Evolutionary conservation across 2,797 vertebrate genomes (phyloP), one percentile per base, ranked within the genome.

Genomic region (Oophaga sylvatica): DNA sequence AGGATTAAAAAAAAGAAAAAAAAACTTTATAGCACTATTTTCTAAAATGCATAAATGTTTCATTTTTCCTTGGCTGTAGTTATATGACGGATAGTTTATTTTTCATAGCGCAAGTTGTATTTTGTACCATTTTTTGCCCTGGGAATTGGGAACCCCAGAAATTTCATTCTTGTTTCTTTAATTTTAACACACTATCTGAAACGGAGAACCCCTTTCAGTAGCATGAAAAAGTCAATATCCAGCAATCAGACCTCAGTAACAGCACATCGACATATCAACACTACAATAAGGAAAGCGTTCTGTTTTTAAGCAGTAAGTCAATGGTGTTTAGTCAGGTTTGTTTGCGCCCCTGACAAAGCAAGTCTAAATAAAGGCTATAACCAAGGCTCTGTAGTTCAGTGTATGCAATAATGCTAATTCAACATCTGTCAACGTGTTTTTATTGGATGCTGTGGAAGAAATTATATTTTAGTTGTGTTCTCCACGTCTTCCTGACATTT

Each of bases 401-500:
- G 26, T 13, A 68, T 31, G 67, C 13, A 5, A 70, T 70, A 70
- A 70, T 70, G 67, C 29, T 31, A 70, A 70, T 70, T 70, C 15
- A 70, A 35, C 15, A 5, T 67, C 22, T 68, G 17, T 45, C 71
- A 75, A n/a, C 20, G 4, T 48, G 41, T 73, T 48, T 73, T 16
- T 12, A 73, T 41, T 19, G 6, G 6, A 20, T 5, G 11, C 5
- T 35, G 10, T 48, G 41, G 22, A n/a, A 75, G 1, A 75, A 48
- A 75, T 75, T 22, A n/a, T n/a, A 76, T n/a, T 53, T 4, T 53
- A 76, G 3, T 76, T 73, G 35, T 35, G 29, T 73, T 73, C 22
- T 73, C 45, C 19, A 81, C 68, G 48, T 83, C 48, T 35, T 83
- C 22, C n/a, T 83, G 63, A 83, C 59, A 83, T 62, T 83, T 73